Percentiles rank a stretch among this genome's conserved stretches.
phyloP scores from a whole-genome alignment of 2,797 vertebrate genomes.

The Miichthys miiuy region DNA sequence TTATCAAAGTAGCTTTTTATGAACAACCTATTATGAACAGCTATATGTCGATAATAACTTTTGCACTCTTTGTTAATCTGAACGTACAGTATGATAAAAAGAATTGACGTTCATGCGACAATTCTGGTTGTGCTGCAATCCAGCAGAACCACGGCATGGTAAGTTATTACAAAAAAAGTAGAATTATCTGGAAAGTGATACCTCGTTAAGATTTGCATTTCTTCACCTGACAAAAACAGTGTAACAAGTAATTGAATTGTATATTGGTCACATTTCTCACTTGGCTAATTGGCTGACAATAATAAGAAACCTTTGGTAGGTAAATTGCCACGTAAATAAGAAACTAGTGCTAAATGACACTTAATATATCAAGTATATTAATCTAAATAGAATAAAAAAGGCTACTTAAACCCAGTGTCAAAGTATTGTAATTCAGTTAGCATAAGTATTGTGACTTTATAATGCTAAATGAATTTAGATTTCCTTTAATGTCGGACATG shows the following conservation, averaged over 20 bases:
- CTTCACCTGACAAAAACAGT: not conserved
- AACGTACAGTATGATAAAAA: conserved; percentile 33
- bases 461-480: not conserved
- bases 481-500: not conserved
- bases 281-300: conserved; percentile 4
- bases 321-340: conserved; percentile 5
- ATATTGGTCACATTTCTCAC: conserved; percentile 11
- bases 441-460: not conserved
- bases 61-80: conserved; percentile 41
- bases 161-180: conserved; percentile 56
- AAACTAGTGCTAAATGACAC: not conserved
- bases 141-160: conserved; percentile 57
- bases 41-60: conserved; percentile 24
- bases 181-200: not conserved
- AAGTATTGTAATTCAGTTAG: conserved; percentile 2
- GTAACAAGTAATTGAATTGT: not conserved
- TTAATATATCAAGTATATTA: not conserved
- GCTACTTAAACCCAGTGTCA: not conserved
- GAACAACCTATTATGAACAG: conserved; percentile 10
- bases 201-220: conserved; percentile 9
- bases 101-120: conserved; percentile 46
- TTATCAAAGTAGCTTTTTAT: conserved; percentile 15
- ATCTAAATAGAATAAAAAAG: not conserved
- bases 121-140: conserved; percentile 52
- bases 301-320: not conserved